Conservation (phyloP, 1,140 invertebrate species). For the Panagrolaimus sp. region DNA sequence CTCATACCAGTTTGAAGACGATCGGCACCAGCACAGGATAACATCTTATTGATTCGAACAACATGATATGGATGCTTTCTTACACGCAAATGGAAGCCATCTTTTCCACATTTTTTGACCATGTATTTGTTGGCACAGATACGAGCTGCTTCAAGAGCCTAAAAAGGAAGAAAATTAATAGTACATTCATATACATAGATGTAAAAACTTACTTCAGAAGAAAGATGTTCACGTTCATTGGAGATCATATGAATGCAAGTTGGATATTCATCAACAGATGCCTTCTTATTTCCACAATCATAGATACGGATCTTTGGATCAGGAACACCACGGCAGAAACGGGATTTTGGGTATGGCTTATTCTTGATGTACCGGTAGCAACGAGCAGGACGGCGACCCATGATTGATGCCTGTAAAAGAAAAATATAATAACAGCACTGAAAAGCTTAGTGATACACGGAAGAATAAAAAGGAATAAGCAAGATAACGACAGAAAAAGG, state of each 20-base stretch:
- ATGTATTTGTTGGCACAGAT: too few species aligned
- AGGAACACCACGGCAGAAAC: constrained; percentile 98
- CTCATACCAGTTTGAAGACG: too few species aligned
- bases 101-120: constrained; percentile 79
- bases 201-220: constrained; percentile 71
- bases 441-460: too few species aligned
- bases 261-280: constrained; percentile 91
- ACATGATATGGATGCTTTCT: constrained; percentile 66
- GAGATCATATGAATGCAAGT: constrained; percentile 83
- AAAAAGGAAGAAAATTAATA: constrained; percentile 11
- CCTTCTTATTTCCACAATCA: constrained; percentile 96
- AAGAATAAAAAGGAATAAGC: too few species aligned
- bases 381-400: constrained; percentile 68
- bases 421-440: too few species aligned
- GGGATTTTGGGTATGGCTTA: constrained; percentile 88
- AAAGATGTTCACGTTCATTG: constrained; percentile 69
- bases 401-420: too few species aligned
- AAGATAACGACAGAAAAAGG: too few species aligned
- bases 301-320: constrained; percentile 98
- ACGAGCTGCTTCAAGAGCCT: constrained; percentile 72
- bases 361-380: constrained; percentile 68
- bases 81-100: constrained; percentile 89
- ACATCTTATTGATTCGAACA: constrained; percentile 99
- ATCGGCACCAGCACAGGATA: constrained; percentile 99
- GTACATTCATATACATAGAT: not conserved